Evolutionary conservation across 2,113 vertebrate species (phyloP).

Genomic region (Rhinogobius similis): DNA sequence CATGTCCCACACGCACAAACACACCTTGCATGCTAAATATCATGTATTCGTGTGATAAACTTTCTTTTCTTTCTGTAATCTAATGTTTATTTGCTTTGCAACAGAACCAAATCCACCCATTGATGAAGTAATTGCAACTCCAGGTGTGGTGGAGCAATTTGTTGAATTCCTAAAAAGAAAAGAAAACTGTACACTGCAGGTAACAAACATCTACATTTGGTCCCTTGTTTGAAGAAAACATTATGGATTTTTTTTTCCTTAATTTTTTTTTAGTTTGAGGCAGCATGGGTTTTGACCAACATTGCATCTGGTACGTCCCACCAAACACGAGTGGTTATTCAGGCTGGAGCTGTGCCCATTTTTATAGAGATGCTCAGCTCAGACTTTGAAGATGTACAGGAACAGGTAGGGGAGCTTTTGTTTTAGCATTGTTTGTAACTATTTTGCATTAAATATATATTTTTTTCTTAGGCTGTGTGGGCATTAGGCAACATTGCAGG

Average conservation of each 20-base stretch:
- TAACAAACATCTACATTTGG: neutral
- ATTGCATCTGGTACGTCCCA: slow-evolving; percentile 97
- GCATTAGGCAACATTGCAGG: slow-evolving; percentile 98
- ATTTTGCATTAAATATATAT: neutral
- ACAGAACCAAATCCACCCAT: slow-evolving; percentile 97
- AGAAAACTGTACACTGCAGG: slow-evolving; percentile 98
- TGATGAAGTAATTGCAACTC: slow-evolving; percentile 95
- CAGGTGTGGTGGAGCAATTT: slow-evolving; percentile 93
- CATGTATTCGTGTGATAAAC: neutral
- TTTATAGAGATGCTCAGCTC: slow-evolving; percentile 97
- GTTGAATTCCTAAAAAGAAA: slow-evolving; percentile 96
- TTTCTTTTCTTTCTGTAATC: neutral
- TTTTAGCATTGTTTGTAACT: neutral
- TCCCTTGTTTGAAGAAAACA: neutral
- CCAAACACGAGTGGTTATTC: slow-evolving; percentile 96
- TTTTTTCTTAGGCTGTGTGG: slow-evolving; percentile 90
- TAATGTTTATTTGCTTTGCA: neutral
- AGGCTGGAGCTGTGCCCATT: slow-evolving; percentile 96
- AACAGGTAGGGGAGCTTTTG: slow-evolving; percentile 83
- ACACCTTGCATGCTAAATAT: neutral
- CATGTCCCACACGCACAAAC: too few species aligned
- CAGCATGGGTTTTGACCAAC: slow-evolving; percentile 97
- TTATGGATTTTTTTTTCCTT: slow-evolving; percentile 15
- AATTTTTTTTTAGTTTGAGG: slow-evolving; percentile 95
- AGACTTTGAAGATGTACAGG: slow-evolving; percentile 97